Evolutionary conservation across 1,140 invertebrate species (phyloP), one percentile per base, ranked within the genome.

Genomic region (Drosophila ironensis): DNA sequence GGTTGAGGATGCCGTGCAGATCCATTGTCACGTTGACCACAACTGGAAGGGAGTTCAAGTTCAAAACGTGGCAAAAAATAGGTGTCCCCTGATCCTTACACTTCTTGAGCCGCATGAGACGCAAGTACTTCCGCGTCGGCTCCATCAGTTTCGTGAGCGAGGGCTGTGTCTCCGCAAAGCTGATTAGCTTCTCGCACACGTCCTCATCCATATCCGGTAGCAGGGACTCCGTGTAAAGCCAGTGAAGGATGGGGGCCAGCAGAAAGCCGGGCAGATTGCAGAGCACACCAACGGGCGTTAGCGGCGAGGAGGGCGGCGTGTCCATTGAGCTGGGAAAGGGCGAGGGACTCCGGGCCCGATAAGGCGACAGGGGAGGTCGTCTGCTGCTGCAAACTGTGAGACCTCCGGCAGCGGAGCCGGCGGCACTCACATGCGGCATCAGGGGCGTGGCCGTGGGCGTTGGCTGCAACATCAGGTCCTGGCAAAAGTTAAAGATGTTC

Each of bases 221-320:
- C 67, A 94, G 86, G 64, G 93, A 93, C 73, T 94, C 93, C n/a
- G 92, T 91, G 72, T 94, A 94, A 6, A 94, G 77, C 86, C 92
- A 94, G 84, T 94, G 91, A 7, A 94, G 88, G 37, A 93, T 91
- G 8, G 92, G 92, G 14, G 90, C 90, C 6, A 94, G 67, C 11
- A 93, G 92, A 72, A 93, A 92, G 47, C 92, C 92, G 4, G 91
- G 91, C 24, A 94, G 64, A 25, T 88, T 87, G 20, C 78, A 82
- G 0, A 89, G 64, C 2, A 89, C 81, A 0, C 74, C 86, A 2
- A 89, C 74, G 0, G 88, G 88, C 3, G 88, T 89, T 2, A 89
- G 38, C 0, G 88, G 88, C n/a, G 88, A 89, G 1, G 87, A 86
- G 6, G 88, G 88, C 14, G 88, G 88, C 28, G 88, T 88, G 20